Percentiles rank a stretch among this genome's conserved stretches.
These are phyloP conservation scores for Podarcis raffonei DNA, from an alignment of 2,113 vertebrate species.

Conservation along the genomic window DNA sequence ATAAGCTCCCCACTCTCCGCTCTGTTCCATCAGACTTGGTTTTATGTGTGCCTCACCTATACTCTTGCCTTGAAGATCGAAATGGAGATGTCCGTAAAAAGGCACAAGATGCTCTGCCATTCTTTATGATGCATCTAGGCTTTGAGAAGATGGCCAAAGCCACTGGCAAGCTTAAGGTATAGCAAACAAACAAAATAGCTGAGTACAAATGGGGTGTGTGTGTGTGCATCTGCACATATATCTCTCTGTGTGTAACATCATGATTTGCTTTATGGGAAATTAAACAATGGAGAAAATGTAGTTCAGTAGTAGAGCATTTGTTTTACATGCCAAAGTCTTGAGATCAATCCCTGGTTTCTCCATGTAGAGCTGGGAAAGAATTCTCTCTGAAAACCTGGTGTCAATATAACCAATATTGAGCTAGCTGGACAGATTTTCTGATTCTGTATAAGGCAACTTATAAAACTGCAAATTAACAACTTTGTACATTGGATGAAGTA, in stretches of 20 bases:
- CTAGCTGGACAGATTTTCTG: not conserved
- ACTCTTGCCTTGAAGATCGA: slow-evolving; percentile 93
- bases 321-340: not conserved
- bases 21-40: slow-evolving; percentile 87
- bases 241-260: not conserved
- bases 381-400: not conserved
- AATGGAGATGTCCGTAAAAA: slow-evolving; percentile 97
- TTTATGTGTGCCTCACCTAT: slow-evolving; percentile 88
- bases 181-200: not conserved
- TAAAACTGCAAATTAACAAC: not conserved
- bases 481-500: not conserved
- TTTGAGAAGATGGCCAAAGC: slow-evolving; percentile 97
- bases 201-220: not conserved
- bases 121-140: slow-evolving; percentile 98
- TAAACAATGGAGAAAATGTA: not conserved
- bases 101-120: slow-evolving; percentile 92
- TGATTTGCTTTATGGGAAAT: not conserved
- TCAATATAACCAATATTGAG: not conserved
- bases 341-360: not conserved
- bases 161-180: slow-evolving; percentile 92
- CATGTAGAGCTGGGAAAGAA: not conserved
- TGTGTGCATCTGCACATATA: not conserved
- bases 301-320: too few species aligned
- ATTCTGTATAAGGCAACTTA: not conserved
- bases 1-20: slow-evolving; percentile 89